These are phyloP conservation scores for Phasia obesa DNA, from an alignment of 2,888 invertebrate species.

Conservation along the genomic window DNA sequence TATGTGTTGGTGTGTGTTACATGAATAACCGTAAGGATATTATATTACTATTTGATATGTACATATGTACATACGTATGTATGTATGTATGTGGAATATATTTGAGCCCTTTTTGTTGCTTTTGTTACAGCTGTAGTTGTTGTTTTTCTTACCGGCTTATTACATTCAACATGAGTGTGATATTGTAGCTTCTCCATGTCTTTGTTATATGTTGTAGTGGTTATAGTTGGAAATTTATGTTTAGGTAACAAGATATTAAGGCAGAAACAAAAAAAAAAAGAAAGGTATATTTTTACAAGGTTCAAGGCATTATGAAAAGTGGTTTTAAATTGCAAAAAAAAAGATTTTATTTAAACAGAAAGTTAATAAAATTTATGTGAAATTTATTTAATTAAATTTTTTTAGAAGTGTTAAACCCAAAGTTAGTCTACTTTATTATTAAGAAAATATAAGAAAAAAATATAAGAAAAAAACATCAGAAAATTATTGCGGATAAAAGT, in stretches of 20 bases:
- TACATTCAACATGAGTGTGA: conserved; percentile 36
- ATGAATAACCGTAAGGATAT: conserved; percentile 28
- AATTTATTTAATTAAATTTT: too few relatives aligned
- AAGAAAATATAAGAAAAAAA: too few relatives aligned
- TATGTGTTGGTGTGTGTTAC: conserved; percentile 43
- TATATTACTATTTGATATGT: not conserved
- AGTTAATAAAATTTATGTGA: too few relatives aligned
- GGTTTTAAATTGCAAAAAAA: not conserved
- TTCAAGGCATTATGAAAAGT: not conserved
- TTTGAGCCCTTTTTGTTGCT: conserved; percentile 19
- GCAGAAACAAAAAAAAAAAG: not conserved
- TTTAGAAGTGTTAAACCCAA: too few relatives aligned
- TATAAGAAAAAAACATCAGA: too few relatives aligned
- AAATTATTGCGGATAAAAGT: too few relatives aligned
- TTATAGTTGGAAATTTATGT: conserved; percentile 55
- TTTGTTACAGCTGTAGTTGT: conserved; percentile 7
- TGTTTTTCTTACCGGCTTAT: conserved; percentile 56
- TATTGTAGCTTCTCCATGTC: conserved; percentile 9
- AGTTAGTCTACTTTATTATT: too few relatives aligned
- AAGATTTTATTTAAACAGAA: not conserved
- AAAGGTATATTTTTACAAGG: not conserved
- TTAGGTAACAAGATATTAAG: conserved; percentile 61
- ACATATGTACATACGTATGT: too few relatives aligned
- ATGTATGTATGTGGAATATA: not conserved
- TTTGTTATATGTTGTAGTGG: conserved; percentile 36